These are phyloP conservation scores for Biston betularia DNA, from an alignment of 2,888 invertebrate species.

Conservation along the genomic window DNA sequence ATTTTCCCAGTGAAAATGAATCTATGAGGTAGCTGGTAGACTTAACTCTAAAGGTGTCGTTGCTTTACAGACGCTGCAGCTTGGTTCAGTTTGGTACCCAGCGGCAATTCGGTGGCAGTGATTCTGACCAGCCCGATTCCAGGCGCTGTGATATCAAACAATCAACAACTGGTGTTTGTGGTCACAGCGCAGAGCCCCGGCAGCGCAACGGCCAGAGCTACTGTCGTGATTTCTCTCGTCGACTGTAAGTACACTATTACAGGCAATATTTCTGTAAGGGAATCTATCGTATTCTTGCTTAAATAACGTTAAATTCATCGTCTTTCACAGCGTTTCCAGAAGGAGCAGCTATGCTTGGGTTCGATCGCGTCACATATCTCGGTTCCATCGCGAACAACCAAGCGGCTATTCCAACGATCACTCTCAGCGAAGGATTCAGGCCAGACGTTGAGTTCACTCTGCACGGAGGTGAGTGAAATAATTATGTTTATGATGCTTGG, in stretches of 20 bases:
- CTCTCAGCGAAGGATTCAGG: slow-evolving; percentile 50
- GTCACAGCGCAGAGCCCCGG: slow-evolving; percentile 45
- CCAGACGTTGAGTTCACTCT: slow-evolving; percentile 47
- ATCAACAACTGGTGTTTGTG: slow-evolving; percentile 49
- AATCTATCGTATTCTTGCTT: background rate
- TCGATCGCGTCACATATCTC: slow-evolving; percentile 49
- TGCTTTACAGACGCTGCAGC: slow-evolving; percentile 35
- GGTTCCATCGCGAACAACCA: slow-evolving; percentile 47
- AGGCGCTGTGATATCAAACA: slow-evolving; percentile 46
- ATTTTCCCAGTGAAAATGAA: background rate
- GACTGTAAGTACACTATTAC: slow-evolving; percentile 36
- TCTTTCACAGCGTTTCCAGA: slow-evolving; percentile 25
- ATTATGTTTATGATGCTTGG: no score
- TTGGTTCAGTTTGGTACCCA: slow-evolving; percentile 38
- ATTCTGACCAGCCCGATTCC: slow-evolving; percentile 45
- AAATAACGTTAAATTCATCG: background rate
- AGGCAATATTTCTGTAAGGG: no score
- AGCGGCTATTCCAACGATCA: slow-evolving; percentile 44
- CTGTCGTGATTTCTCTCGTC: slow-evolving; percentile 42
- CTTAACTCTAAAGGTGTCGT: no score
- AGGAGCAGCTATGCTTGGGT: slow-evolving; percentile 42
- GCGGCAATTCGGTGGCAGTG: slow-evolving; percentile 42
- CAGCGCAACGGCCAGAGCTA: slow-evolving; percentile 40
- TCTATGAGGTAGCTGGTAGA: no score
- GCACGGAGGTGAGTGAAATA: slow-evolving; percentile 26